These are phyloP conservation scores for Oxystoma pomonae DNA, from an alignment of 2,888 invertebrate species.

Conservation along the genomic window DNA sequence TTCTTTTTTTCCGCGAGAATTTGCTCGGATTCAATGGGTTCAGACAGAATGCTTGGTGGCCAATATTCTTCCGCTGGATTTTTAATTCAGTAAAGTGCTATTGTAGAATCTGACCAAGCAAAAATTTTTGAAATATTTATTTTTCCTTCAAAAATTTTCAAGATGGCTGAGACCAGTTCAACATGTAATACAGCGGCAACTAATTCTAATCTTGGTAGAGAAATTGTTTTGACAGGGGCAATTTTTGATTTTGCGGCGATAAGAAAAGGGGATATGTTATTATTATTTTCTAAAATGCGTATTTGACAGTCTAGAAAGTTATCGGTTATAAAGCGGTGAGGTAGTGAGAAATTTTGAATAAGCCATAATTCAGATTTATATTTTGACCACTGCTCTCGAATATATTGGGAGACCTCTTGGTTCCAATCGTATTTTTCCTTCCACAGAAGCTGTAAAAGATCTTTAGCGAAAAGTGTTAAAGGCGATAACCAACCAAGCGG, in stretches of 20 bases:
- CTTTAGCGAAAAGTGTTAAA: not conserved
- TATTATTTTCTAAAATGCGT: not conserved
- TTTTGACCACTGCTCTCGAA: not conserved
- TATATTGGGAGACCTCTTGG: not conserved
- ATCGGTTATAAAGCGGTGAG: not conserved
- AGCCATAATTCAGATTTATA: not conserved
- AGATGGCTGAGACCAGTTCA: not conserved
- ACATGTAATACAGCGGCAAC: not conserved
- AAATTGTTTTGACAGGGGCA: not conserved
- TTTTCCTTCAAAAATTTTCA: not conserved
- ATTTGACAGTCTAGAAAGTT: not conserved
- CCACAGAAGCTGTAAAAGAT: not conserved
- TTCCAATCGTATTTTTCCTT: not conserved
- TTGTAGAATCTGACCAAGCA: not conserved
- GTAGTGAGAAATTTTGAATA: not conserved
- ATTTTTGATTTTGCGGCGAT: not conserved
- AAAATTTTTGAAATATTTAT: not conserved
- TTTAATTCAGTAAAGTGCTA: not conserved
- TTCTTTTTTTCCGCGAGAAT: not conserved
- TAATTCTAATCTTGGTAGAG: not conserved
- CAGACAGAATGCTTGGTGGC: not conserved
- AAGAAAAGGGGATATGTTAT: not conserved
- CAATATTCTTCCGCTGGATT: not conserved
- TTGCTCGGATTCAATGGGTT: not conserved
- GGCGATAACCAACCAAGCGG: not conserved